These are phyloP conservation scores for Sus scrofa DNA, from an alignment of 2,113 vertebrate species.

Conservation along the genomic window T2T-Sscrofa CM000829.6:63627501-63628000, in stretches of 20 bases:
- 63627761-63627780: constrained; percentile 52
- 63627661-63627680: constrained; percentile 19
- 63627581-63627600: constrained; percentile 45
- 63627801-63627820: constrained; percentile 13
- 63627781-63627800: background rate
- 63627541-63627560: background rate
- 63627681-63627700: constrained; percentile 40
- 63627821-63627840: constrained; percentile 21
- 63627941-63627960: constrained; percentile 52
- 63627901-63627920: constrained; percentile 44
- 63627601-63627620: background rate
- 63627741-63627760: constrained; percentile 30
- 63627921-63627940: constrained; percentile 25
- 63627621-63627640: background rate
- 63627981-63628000: constrained; percentile 20
- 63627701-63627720: constrained; percentile 39
- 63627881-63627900: background rate
- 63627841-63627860: background rate
- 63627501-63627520: background rate
- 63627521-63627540: background rate
- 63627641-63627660: constrained; percentile 52
- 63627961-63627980: constrained; percentile 20
- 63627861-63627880: background rate
- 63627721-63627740: constrained; percentile 19
- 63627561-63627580: constrained; percentile 10